A percentile compares a stretch with the other conserved stretches of the same genome.
Conservation (phyloP, 2,113 vertebrate species). For the Peucedramus taeniatus region DNA sequence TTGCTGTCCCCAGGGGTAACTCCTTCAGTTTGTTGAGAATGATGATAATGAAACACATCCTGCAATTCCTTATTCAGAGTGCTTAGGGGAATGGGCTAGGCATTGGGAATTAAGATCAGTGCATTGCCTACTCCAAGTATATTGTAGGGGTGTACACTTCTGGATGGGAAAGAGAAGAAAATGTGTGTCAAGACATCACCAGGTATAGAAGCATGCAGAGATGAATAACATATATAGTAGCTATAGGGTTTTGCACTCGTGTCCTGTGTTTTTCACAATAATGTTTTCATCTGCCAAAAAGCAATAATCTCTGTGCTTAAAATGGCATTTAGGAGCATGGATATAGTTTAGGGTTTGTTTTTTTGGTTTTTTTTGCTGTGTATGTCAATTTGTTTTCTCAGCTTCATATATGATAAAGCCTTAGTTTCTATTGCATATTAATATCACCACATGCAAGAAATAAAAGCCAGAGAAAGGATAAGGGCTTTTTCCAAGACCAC, state of each 20-base stretch:
- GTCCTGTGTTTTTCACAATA: neutral
- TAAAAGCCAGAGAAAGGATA: conserved; percentile 18
- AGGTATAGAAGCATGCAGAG: neutral
- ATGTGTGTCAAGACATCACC: neutral
- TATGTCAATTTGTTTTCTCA: conserved; percentile 18
- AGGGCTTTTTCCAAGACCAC: conserved; percentile 57
- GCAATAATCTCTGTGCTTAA: neutral
- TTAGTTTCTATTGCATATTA: conserved; percentile 21
- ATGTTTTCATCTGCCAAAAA: neutral
- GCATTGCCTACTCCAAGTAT: neutral
- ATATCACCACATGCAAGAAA: neutral
- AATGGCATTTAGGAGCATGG: neutral
- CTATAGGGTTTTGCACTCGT: neutral
- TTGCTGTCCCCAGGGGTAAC: neutral
- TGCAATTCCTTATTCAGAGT: neutral
- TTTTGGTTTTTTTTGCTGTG: neutral
- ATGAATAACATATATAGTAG: neutral
- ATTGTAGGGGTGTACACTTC: neutral
- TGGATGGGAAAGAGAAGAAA: neutral
- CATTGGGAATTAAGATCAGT: neutral
- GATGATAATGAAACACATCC: neutral
- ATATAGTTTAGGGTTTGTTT: neutral
- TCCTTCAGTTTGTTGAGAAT: neutral
- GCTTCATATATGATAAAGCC: neutral
- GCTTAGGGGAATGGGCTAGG: neutral